phyloP scores from a whole-genome alignment of 2,888 invertebrate species.

The Stenurella melanura region DNA sequence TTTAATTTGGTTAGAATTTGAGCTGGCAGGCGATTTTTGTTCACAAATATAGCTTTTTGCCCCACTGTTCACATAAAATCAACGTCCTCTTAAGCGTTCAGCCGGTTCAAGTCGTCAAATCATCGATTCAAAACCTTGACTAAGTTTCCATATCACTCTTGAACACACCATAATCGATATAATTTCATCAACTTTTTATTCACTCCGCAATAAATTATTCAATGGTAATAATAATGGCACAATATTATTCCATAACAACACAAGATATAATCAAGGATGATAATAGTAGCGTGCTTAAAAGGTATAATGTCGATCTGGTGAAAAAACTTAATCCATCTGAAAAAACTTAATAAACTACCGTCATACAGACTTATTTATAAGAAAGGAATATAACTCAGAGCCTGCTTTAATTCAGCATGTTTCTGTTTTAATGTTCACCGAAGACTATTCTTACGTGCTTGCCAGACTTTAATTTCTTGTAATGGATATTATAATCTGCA shows the following conservation, averaged over 20 bases:
- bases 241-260: constrained; percentile 10
- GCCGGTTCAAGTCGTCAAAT: too few species aligned
- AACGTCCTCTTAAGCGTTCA: too few species aligned
- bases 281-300: constrained; percentile 12
- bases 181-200: background rate
- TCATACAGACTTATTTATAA: constrained; percentile 10
- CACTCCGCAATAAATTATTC: constrained; percentile 12
- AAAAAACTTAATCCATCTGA: constrained; percentile 9
- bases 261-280: constrained; percentile 10
- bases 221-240: constrained; percentile 14
- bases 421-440: too few species aligned
- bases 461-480: background rate
- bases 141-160: background rate
- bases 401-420: too few species aligned
- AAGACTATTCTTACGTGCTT: too few species aligned
- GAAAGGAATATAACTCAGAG: background rate
- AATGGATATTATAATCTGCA: background rate
- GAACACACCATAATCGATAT: background rate
- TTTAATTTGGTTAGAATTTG: too few species aligned
- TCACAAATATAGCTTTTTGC: too few species aligned
- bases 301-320: constrained; percentile 12
- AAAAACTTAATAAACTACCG: background rate
- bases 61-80: too few species aligned
- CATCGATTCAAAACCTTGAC: too few species aligned
- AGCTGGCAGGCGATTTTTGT: too few species aligned